A percentile compares a stretch with the other conserved stretches of the same genome.
phyloP scores from a whole-genome alignment of 2,797 vertebrate species.

The Cirrhinus molitorella region DNA sequence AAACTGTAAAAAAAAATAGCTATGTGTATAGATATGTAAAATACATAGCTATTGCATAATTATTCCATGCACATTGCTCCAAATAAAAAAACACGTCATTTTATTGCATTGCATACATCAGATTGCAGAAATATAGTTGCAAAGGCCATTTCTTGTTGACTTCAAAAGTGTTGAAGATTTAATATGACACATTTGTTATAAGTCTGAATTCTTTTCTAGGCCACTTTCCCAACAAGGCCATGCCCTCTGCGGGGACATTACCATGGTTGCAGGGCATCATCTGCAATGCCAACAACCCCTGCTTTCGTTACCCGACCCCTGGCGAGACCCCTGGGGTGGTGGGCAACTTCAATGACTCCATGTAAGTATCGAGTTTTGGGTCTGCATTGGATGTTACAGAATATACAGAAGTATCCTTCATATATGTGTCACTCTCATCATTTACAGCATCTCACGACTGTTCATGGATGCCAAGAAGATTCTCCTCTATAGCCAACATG shows the following conservation, averaged over 20 bases:
- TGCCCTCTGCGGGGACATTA: slow-evolving; percentile 96
- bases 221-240: slow-evolving; percentile 98
- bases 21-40: no score
- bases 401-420: not conserved
- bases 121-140: not conserved
- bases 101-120: not conserved
- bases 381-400: not conserved
- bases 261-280: slow-evolving; percentile 98
- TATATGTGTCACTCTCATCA: not conserved
- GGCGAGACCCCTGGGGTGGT: slow-evolving; percentile 88
- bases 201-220: slow-evolving; percentile 79
- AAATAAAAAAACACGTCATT: not conserved
- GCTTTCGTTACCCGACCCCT: slow-evolving; percentile 94
- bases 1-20: no score
- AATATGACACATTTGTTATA: not conserved
- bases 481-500: slow-evolving; percentile 89
- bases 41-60: not conserved
- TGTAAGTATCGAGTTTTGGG: slow-evolving; percentile 76
- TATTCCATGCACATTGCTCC: not conserved
- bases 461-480: slow-evolving; percentile 91
- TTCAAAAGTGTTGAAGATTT: not conserved
- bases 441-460: slow-evolving; percentile 89
- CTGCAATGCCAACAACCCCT: slow-evolving; percentile 98
- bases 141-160: not conserved
- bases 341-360: slow-evolving; percentile 89